Percentiles rank a stretch among this genome's conserved stretches.
These are phyloP conservation scores for Meriones psammophilus DNA, from an alignment of 2,797 vertebrate genomes.

Conservation along the genomic window DNA sequence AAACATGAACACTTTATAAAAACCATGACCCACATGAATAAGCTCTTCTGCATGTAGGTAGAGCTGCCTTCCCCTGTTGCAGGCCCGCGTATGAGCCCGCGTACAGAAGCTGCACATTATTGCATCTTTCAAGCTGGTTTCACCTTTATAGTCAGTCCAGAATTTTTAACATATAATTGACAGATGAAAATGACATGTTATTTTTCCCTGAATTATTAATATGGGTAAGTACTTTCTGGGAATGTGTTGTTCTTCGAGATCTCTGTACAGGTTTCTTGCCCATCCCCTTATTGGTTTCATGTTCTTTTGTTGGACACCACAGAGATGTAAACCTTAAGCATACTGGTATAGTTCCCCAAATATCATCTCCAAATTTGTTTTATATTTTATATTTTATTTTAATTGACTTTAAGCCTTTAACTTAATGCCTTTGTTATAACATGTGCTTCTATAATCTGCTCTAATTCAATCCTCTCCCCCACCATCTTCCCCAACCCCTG, in stretches of 20 bases:
- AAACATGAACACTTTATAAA: neutral
- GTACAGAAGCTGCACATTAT: neutral
- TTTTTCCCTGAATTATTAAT: slow-evolving; percentile 25
- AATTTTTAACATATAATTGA: neutral
- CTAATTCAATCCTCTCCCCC: neutral
- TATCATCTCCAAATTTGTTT: neutral
- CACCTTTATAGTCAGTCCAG: neutral
- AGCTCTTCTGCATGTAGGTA: neutral
- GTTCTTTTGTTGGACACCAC: neutral
- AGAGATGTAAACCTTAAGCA: neutral
- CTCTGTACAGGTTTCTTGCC: neutral
- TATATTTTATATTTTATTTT: slow-evolving; percentile 10
- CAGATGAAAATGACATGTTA: neutral
- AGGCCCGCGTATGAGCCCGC: neutral
- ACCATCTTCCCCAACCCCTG: neutral
- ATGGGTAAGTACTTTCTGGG: neutral
- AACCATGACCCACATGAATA: neutral
- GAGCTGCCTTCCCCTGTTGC: neutral
- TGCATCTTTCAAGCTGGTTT: neutral
- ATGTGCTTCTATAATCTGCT: neutral
- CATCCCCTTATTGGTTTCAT: neutral
- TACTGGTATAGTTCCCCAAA: neutral
- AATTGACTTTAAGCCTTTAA: neutral
- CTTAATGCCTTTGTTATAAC: neutral
- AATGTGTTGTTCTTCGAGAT: neutral